Evolutionary conservation across 2,113 vertebrate genomes (phyloP).

Genomic region (Oostethus manadensis): DNA sequence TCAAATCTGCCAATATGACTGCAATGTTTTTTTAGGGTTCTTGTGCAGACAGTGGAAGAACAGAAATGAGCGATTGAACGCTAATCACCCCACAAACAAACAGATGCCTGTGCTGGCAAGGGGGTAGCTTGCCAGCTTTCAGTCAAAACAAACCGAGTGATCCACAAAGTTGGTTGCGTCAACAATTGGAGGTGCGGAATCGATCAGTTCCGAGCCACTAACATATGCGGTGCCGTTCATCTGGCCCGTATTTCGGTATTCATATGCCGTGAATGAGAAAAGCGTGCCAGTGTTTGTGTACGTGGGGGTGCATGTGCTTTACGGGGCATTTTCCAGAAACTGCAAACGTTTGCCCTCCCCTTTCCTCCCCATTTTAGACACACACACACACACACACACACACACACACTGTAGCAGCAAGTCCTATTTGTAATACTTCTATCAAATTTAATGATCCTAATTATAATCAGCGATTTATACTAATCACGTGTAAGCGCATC

Average conservation of each 20-base stretch:
- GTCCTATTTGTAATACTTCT: no score
- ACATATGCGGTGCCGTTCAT: neutral
- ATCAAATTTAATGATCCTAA: conserved; percentile 27
- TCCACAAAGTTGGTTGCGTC: neutral
- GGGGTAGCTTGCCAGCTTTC: conserved; percentile 16
- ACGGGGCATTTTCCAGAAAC: conserved; percentile 11
- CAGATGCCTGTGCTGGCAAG: conserved; percentile 8
- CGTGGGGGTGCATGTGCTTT: neutral
- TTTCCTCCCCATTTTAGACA: neutral
- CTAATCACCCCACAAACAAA: conserved; percentile 25
- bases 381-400: conserved; percentile 15
- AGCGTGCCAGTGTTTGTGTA: neutral
- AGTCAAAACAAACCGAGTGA: conserved; percentile 9
- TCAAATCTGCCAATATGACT: no score
- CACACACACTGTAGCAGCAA: neutral
- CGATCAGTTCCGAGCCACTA: neutral
- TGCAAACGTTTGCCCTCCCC: conserved; percentile 18
- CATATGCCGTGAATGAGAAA: no score
- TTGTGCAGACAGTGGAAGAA: neutral
- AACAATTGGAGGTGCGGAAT: conserved; percentile 1
- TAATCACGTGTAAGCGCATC: neutral
- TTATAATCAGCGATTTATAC: conserved; percentile 45
- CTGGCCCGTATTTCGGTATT: no score
- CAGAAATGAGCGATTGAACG: conserved; percentile 17
- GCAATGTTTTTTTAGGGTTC: neutral